Conservation (phyloP, 2,888 invertebrate species). For the Cremastobaeus sp. region DNA sequence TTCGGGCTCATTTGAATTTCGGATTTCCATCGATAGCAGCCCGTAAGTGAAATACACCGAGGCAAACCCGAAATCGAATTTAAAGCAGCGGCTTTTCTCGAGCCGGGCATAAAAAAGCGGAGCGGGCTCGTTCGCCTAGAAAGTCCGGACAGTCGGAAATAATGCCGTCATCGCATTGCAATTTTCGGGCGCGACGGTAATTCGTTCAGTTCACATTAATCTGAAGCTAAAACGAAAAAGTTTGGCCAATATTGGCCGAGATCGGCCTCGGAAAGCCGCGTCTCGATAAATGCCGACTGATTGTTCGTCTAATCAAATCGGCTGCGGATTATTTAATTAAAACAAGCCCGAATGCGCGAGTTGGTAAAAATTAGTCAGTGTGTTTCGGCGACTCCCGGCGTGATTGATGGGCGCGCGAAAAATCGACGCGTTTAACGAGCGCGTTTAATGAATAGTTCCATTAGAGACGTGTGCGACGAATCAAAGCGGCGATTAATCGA, state of each 20-base stretch:
- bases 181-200: background rate
- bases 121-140: background rate
- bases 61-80: conserved; percentile 1
- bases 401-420: conserved; percentile 14
- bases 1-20: background rate
- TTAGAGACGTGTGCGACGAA: background rate
- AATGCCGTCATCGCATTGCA: background rate
- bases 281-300: background rate
- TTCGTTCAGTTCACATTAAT: background rate
- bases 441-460: conserved; percentile 14
- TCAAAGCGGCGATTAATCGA: conserved; percentile 14
- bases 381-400: no score
- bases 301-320: no score
- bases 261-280: background rate
- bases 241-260: background rate
- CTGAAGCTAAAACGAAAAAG: background rate
- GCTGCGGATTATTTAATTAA: no score
- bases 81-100: background rate
- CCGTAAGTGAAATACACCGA: background rate
- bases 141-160: conserved; percentile 6
- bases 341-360: no score
- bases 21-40: background rate
- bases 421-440: conserved; percentile 24
- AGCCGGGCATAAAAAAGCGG: background rate
- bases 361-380: no score